Base-by-base conservation (phyloP, 2,797 vertebrate genomes). In the Peromyscus eremicus region DNA sequence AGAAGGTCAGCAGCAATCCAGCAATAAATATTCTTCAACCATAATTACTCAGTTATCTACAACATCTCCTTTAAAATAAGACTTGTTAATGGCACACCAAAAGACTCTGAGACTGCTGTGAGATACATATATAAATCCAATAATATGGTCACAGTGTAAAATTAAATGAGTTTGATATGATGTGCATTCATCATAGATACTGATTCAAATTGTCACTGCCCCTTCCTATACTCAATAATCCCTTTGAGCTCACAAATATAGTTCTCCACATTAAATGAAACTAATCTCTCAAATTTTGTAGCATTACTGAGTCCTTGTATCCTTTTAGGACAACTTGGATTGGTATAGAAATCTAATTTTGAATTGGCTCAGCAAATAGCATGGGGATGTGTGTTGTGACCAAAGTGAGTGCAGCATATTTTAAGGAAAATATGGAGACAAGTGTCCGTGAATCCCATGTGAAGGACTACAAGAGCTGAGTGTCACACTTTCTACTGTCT, bases 1-100 rank as follows among this genome's bases (percentile, higher is more conserved):
- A 66, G 60, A 60, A 97, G 43, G 46, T 64, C 91, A 52, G 66
- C 43, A 75, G 46, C 9, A 84, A 92, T 66, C 49, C 7, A 70
- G 80, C 73, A 82, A 89, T 49, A 93, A 94, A 86, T 77, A 86
- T 5, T 89, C 40, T 79, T 94, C 79, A 95, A 82, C 11, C 12
- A 62, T 32, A 82, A 46, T 82, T 89, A 85, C 81, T 92, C 29
- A 19, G 16, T 73, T 95, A 73, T 49, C 4, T 17, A 66, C 23
- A 88, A 77, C 3, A 2, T 71, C 21, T 83, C 12, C n/a, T 81
- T 92, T 95, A 25, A 91, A 91, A 81, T 75, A 85, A 86, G 49
- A 62, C 4, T 71, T 81, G 25, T 75, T 92, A 87, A 49, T 43
- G 76, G 1, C 3, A 68, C 2, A 73, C 2, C 79, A 29, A 87